Evolutionary conservation across 2,888 invertebrate species (phyloP).

Genomic region (Heliconius charithonia): DNA sequence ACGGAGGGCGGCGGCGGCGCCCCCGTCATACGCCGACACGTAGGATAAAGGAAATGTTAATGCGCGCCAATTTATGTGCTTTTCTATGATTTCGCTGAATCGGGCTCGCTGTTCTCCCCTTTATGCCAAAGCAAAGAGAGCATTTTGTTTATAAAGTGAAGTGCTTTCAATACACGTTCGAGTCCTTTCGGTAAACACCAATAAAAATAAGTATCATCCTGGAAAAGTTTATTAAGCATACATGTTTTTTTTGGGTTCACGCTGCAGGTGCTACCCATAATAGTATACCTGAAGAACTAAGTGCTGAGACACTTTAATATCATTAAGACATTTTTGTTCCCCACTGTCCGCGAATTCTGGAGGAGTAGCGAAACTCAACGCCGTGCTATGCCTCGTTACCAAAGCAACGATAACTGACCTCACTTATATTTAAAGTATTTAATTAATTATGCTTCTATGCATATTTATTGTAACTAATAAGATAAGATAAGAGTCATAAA

Average conservation of each 20-base stretch:
- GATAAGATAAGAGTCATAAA: slow-evolving; percentile 65
- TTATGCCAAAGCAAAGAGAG: slow-evolving; percentile 65
- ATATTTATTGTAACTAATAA: slow-evolving; percentile 41
- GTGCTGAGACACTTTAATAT: too few relatives aligned
- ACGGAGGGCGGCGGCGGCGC: slow-evolving; percentile 65
- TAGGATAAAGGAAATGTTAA: slow-evolving; percentile 84
- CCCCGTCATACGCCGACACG: slow-evolving; percentile 84
- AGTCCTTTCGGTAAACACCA: slow-evolving; percentile 29
- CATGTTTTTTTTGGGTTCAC: too few relatives aligned
- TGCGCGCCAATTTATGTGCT: slow-evolving; percentile 83
- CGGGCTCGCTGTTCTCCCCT: slow-evolving; percentile 74
- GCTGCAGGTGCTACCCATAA: too few relatives aligned
- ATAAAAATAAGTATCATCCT: background rate
- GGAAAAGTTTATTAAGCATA: background rate
- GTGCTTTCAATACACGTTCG: slow-evolving; percentile 57
- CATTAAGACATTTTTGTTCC: too few relatives aligned
- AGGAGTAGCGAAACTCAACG: too few relatives aligned
- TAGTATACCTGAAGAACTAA: too few relatives aligned
- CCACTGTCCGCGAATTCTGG: too few relatives aligned
- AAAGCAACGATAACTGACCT: background rate
- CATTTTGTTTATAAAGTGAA: slow-evolving; percentile 69
- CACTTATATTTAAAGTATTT: background rate
- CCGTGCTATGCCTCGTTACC: too few relatives aligned
- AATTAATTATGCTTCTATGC: slow-evolving; percentile 29
- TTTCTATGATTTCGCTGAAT: slow-evolving; percentile 84